Evolutionary conservation across 2,888 invertebrate genomes (phyloP), one percentile per base, ranked within the genome.

Genomic region (Lasius platythorax): DNA sequence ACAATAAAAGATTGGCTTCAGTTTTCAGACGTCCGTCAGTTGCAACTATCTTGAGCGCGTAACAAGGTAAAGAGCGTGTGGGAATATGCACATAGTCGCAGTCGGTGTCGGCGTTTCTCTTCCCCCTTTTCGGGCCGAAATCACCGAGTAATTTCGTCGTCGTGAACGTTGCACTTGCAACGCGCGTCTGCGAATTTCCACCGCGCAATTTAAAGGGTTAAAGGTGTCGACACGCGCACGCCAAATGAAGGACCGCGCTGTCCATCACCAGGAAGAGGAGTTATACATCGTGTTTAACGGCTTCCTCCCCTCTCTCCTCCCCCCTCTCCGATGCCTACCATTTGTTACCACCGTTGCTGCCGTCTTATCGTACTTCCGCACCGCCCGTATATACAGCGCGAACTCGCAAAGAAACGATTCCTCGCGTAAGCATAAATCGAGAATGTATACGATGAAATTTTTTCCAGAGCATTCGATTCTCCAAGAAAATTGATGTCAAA

Each of bases 201-300:
- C 76, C 82, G 64, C 6, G 23, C 75, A 53, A 43, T 64, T 82
- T 61, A 12, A 53, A 28, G 72, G 72, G 18, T 88, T 82, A 88
- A 88, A 88, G 88, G 79, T 85, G 74, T 76, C 87, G 63, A 18
- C 56, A 56, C 56, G 37, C 86, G 56, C 64, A 40, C 75, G 46
- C 43, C 78, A 83, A 88, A 87, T 87, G 84, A 87, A 83, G 56
- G 56, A 66, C n/a, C 37, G 46, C 85, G 28, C 58, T 78, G 83
- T 43, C 73, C 86, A 76, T 61, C 85, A 56, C 15, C 76, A 33
- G 74, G n/a, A 50, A 50, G n/a, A 50, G 50, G 12, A 58, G 8
- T 78, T 37, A 58, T 66, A n/a, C 53, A 66, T 70, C 79, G 11
- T 72, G 68, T 68, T 79, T 68, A 67, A 84, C 81, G 53, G 30